A percentile compares a stretch with the other conserved stretches of the same genome.
These are phyloP conservation scores for Conistra vaccinii DNA, from an alignment of 2,888 invertebrate genomes.

Conservation along the genomic window DNA sequence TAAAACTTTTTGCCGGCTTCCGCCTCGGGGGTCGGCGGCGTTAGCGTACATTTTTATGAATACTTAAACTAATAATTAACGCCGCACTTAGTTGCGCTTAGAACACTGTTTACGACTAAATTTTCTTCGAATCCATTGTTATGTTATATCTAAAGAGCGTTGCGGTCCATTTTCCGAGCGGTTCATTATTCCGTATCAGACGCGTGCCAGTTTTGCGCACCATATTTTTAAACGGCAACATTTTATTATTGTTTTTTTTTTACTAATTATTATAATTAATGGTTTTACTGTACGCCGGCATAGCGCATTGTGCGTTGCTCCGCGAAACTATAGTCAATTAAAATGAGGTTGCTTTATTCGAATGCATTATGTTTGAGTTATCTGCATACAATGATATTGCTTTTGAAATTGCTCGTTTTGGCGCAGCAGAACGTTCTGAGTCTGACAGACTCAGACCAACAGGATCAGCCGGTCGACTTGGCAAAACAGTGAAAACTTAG, in stretches of 20 bases:
- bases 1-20: conserved; percentile 76
- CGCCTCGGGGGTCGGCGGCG: conserved; percentile 72
- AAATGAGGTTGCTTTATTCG: conserved; percentile 31
- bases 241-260: conserved; percentile 75
- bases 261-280: conserved; percentile 83
- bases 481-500: neutral
- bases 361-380: conserved; percentile 40
- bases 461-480: neutral
- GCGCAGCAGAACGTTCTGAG: conserved; percentile 1
- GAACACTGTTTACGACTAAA: conserved; percentile 82
- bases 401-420: conserved; percentile 21
- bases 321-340: conserved; percentile 55
- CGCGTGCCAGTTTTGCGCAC: conserved; percentile 75
- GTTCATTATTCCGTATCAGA: conserved; percentile 81
- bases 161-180: conserved; percentile 78
- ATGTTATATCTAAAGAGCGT: conserved; percentile 78
- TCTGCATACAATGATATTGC: conserved; percentile 44
- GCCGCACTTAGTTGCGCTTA: conserved; percentile 82
- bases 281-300: conserved; percentile 71
- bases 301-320: conserved; percentile 48
- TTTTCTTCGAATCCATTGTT: conserved; percentile 82
- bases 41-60: conserved; percentile 81
- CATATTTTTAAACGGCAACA: conserved; percentile 78
- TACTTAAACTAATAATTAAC: conserved; percentile 87
- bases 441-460: neutral